Percentiles rank a stretch among this genome's conserved stretches.
Conservation (phyloP, 2,113 vertebrate genomes). For the Rana temporaria region DNA sequence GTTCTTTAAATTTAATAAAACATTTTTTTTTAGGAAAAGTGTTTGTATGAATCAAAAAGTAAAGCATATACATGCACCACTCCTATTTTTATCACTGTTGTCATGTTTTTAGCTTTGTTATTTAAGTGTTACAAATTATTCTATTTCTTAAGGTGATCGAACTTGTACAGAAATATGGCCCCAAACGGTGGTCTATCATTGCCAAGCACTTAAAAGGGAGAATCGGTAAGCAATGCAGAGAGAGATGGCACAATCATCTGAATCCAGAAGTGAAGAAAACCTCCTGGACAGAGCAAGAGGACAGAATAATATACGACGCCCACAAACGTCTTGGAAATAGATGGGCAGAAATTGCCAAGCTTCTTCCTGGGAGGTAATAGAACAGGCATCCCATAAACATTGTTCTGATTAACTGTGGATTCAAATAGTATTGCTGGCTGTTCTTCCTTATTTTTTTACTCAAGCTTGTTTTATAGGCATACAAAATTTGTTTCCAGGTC, state of each 20-base stretch:
- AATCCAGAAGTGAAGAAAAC: conserved; percentile 99
- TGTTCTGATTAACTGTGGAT: background rate
- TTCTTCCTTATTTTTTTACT: background rate
- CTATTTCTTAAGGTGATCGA: conserved; percentile 91
- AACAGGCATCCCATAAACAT: background rate
- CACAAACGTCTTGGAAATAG: conserved; percentile 98
- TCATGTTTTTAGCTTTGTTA: background rate
- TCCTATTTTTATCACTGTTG: too few species aligned
- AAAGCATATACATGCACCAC: too few species aligned
- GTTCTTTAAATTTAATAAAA: too few species aligned
- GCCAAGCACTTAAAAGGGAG: conserved; percentile 98
- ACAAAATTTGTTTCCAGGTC: background rate
- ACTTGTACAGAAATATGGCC: conserved; percentile 98
- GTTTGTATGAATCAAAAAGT: too few species aligned
- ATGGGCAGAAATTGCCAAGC: conserved; percentile 98
- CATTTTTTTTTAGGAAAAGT: too few species aligned
- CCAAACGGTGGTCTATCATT: conserved; percentile 98
- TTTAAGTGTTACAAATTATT: background rate
- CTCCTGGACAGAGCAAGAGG: conserved; percentile 99
- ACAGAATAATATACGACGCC: conserved; percentile 98
- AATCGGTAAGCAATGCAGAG: conserved; percentile 98
- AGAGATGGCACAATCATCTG: conserved; percentile 99
- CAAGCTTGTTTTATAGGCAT: background rate
- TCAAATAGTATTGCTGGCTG: too few species aligned
- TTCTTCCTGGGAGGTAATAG: conserved; percentile 95